Conservation (phyloP, 2,797 vertebrate species). For the Coluber constrictor region DNA sequence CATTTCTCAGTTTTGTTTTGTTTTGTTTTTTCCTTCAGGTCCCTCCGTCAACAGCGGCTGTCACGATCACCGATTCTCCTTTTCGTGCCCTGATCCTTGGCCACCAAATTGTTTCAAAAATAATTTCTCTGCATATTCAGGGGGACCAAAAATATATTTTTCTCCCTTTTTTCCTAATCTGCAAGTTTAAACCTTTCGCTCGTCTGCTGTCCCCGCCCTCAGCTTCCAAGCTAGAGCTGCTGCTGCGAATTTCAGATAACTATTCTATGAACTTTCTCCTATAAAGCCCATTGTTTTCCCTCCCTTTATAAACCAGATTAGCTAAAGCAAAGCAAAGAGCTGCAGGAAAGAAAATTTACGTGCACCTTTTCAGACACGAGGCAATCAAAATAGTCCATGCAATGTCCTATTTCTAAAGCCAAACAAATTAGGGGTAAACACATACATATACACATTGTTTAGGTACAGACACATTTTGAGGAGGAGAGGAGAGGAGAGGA, state of each 20-base stretch:
- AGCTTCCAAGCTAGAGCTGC: neutral
- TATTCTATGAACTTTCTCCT: neutral
- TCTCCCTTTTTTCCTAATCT: neutral
- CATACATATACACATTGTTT: neutral
- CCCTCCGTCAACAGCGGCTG: conserved; percentile 12
- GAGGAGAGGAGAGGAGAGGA: no score
- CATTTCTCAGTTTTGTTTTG: neutral
- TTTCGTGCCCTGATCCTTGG: neutral
- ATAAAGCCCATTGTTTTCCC: neutral
- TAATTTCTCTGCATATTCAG: neutral
- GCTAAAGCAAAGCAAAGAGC: neutral
- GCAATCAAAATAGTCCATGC: neutral
- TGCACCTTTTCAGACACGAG: neutral
- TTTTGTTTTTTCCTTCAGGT: conserved; percentile 30
- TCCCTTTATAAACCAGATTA: neutral
- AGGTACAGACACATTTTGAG: neutral
- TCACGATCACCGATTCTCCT: neutral
- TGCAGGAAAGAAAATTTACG: neutral
- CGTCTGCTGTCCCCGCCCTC: neutral
- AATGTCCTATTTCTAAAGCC: neutral
- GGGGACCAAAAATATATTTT: neutral
- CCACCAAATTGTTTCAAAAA: neutral
- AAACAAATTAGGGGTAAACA: neutral
- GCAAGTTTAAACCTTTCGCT: neutral
- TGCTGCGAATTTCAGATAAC: neutral